phyloP scores from a whole-genome alignment of 1,140 invertebrate genomes.

The Brachionus asplanchnoidis region DNA sequence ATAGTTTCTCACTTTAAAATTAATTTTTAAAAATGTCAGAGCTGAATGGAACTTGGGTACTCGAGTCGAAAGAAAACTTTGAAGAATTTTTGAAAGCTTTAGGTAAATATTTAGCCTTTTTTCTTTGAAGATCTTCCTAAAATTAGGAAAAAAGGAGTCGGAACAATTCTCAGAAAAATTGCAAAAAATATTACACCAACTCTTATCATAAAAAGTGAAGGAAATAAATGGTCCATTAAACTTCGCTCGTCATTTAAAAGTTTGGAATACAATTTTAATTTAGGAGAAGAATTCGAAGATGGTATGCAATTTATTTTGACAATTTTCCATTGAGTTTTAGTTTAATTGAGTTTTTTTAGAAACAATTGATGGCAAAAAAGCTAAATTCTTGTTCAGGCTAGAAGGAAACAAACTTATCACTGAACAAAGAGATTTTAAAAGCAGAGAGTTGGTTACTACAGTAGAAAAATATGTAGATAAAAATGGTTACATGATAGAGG shows the following conservation, averaged over 20 bases:
- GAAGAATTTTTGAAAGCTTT: conserved; percentile 79
- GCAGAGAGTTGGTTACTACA: not conserved
- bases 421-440: conserved; percentile 23
- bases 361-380: conserved; percentile 12
- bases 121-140: not conserved
- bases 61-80: conserved; percentile 71
- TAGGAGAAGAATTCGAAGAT: conserved; percentile 76
- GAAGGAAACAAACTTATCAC: conserved; percentile 9
- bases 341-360: not conserved
- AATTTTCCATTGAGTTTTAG: not conserved
- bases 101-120: conserved; percentile 48
- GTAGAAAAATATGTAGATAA: not conserved
- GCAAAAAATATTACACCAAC: conserved; percentile 68
- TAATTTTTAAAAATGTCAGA: conserved; percentile 22
- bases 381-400: not conserved
- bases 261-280: conserved; percentile 69
- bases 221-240: conserved; percentile 67
- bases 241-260: conserved; percentile 79
- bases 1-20: not conserved
- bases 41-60: conserved; percentile 70
- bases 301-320: not conserved
- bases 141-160: conserved; percentile 58
- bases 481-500: not conserved
- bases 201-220: conserved; percentile 67
- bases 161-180: conserved; percentile 68